These are phyloP conservation scores for Rhopalosiphum padi DNA, from an alignment of 1,140 invertebrate genomes.

Conservation along the genomic window DNA sequence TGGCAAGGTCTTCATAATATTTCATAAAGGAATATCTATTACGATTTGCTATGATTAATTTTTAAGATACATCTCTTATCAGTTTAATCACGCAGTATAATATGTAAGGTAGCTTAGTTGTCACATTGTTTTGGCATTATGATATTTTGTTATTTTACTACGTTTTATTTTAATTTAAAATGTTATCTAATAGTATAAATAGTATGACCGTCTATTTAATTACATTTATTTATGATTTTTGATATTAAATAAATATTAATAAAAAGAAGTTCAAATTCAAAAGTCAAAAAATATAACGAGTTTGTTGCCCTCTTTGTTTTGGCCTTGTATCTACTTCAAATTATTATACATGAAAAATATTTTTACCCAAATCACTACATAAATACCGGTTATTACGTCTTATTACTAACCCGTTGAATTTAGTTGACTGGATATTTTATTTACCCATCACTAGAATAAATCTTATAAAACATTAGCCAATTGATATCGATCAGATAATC, in stretches of 20 bases:
- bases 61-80: background rate
- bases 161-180: background rate
- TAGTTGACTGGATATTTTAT: background rate
- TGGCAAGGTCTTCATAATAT: background rate
- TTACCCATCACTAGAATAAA: background rate
- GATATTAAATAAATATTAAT: background rate
- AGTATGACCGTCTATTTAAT: background rate
- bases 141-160: background rate
- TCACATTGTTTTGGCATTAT: background rate
- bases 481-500: background rate
- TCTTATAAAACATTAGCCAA: background rate
- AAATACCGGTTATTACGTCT: background rate
- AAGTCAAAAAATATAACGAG: background rate
- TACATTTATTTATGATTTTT: background rate
- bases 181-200: background rate
- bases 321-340: background rate
- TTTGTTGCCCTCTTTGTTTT: background rate
- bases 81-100: background rate
- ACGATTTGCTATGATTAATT: background rate
- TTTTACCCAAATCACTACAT: background rate
- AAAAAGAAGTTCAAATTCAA: background rate
- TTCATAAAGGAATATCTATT: background rate
- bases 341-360: background rate
- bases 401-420: background rate
- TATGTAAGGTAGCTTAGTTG: background rate